Conservation (phyloP, 1,140 invertebrate species). For the Drosophila rhopaloa region DNA sequence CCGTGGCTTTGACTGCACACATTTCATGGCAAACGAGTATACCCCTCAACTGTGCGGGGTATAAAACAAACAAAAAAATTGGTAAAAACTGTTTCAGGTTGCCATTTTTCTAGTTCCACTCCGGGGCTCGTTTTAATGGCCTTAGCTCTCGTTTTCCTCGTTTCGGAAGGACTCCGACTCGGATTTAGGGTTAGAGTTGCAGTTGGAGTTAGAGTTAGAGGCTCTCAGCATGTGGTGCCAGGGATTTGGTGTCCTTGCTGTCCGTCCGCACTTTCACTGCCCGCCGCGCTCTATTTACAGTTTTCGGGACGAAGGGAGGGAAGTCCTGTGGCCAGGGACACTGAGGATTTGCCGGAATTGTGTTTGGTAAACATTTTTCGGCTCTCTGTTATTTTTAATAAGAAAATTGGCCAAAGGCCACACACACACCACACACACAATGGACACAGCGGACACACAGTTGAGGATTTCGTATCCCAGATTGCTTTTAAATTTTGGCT, state of each 20-base stretch:
- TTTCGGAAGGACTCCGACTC: conserved; percentile 24
- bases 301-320: conserved; percentile 36
- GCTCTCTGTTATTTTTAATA: conserved; percentile 82
- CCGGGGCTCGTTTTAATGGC: conserved; percentile 73
- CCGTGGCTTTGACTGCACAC: background rate
- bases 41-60: background rate
- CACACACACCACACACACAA: conserved; percentile 35
- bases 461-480: conserved; percentile 47
- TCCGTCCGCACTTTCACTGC: conserved; percentile 75
- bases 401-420: conserved; percentile 82
- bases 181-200: conserved; percentile 43
- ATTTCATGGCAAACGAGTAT: background rate
- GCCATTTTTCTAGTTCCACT: conserved; percentile 35
- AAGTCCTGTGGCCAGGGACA: conserved; percentile 36
- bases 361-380: conserved; percentile 81
- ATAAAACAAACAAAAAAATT: conserved; percentile 10
- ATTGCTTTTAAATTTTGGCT: conserved; percentile 77
- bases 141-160: conserved; percentile 52
- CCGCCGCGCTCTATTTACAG: conserved; percentile 77
- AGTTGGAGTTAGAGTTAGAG: conserved; percentile 43
- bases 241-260: conserved; percentile 65
- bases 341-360: conserved; percentile 72
- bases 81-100: conserved; percentile 21
- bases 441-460: conserved; percentile 11
- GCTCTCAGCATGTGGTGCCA: conserved; percentile 70